These are phyloP conservation scores for Paracentrotus lividus DNA, from an alignment of 53 echinoderm and acorn worm genomes.

Conservation along the genomic window DNA sequence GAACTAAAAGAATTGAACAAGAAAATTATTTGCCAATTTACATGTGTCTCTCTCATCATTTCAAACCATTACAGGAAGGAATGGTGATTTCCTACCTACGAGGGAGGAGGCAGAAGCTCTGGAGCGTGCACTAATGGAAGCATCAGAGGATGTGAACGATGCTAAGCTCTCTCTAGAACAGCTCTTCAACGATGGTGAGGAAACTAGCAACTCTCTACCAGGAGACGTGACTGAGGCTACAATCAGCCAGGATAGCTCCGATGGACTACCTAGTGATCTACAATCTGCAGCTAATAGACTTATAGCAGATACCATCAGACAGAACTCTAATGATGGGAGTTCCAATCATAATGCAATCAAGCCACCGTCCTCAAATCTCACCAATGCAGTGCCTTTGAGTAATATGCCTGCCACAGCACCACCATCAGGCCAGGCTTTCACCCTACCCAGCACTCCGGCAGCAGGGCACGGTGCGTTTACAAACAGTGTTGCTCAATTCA, in stretches of 20 bases:
- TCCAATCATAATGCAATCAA: constrained; percentile 74
- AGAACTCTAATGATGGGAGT: constrained; percentile 84
- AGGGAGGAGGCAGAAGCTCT: constrained; percentile 95
- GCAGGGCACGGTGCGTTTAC: constrained; percentile 45
- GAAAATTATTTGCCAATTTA: not conserved
- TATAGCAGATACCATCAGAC: constrained; percentile 90
- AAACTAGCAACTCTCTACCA: constrained; percentile 68
- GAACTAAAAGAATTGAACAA: not conserved
- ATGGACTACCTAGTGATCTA: constrained; percentile 93
- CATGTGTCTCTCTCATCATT: not conserved
- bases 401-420: constrained; percentile 64
- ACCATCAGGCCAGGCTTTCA: constrained; percentile 52
- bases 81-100: constrained; percentile 92
- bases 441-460: constrained; percentile 55
- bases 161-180: constrained; percentile 89
- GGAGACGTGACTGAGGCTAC: constrained; percentile 82
- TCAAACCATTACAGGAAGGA: constrained; percentile 82
- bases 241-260: constrained; percentile 78
- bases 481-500: constrained; percentile 67
- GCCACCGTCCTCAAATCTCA: constrained; percentile 84
- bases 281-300: constrained; percentile 94
- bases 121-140: constrained; percentile 90
- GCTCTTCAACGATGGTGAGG: constrained; percentile 76
- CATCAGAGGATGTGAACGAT: constrained; percentile 88
- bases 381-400: constrained; percentile 91